A percentile compares a stretch with the other conserved stretches of the same genome.
phyloP scores from a whole-genome alignment of 2,888 invertebrate genomes.

The Erynnis tages region DNA sequence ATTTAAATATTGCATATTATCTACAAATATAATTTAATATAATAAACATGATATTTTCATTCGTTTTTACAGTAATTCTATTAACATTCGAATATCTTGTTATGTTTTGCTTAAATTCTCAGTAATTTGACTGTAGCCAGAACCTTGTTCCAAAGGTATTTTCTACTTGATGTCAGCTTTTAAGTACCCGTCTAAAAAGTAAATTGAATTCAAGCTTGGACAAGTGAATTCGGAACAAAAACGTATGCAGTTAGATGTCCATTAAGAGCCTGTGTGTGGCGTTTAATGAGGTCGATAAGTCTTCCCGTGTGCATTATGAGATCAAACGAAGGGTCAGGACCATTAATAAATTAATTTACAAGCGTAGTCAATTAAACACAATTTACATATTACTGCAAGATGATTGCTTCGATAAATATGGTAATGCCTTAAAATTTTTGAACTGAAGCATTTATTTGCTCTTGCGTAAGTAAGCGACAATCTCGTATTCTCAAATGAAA shows the following conservation, averaged over 20 bases:
- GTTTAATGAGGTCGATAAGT: constrained; percentile 71
- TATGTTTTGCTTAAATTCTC: constrained; percentile 12
- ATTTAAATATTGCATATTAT: constrained; percentile 17
- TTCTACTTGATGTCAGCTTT: not conserved
- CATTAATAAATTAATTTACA: constrained; percentile 74
- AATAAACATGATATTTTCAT: constrained; percentile 12
- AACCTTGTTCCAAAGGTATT: no score
- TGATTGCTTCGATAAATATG: constrained; percentile 25
- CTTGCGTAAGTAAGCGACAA: not conserved
- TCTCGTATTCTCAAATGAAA: not conserved
- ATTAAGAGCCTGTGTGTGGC: constrained; percentile 64
- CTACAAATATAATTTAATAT: constrained; percentile 25
- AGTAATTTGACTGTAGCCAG: constrained; percentile 1
- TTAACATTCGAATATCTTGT: constrained; percentile 9
- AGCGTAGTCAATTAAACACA: constrained; percentile 71
- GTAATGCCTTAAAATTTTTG: constrained; percentile 9
- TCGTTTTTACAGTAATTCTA: constrained; percentile 19
- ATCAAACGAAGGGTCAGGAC: constrained; percentile 69
- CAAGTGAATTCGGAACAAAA: constrained; percentile 47
- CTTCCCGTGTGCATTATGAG: constrained; percentile 65
- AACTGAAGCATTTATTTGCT: constrained; percentile 1
- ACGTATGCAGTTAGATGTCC: constrained; percentile 59
- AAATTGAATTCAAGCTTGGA: constrained; percentile 23
- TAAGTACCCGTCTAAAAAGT: constrained; percentile 18
- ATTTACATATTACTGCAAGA: constrained; percentile 38